phyloP scores from a whole-genome alignment of 2,113 vertebrate genomes.

The Beaufortia kweichowensis region DNA sequence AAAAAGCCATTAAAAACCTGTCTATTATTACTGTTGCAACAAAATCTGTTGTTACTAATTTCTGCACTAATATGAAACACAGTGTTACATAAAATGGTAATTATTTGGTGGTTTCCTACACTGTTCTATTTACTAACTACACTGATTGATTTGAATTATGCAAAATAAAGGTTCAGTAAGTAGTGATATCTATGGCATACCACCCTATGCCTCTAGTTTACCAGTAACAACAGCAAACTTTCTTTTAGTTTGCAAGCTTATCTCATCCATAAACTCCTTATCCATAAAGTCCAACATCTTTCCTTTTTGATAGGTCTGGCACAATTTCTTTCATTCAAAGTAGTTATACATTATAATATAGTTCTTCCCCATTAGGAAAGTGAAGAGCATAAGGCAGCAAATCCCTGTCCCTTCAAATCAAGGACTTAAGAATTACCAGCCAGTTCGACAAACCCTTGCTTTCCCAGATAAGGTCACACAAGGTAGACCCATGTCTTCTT shows the following conservation, averaged over 20 bases:
- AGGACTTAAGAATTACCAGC: slow-evolving; percentile 69
- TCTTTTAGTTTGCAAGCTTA: background rate
- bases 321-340: background rate
- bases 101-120: background rate
- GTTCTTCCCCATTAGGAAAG: too few relatives aligned
- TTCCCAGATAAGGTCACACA: slow-evolving; percentile 54
- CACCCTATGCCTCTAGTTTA: background rate
- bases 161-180: too few relatives aligned
- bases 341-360: background rate
- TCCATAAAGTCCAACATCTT: background rate
- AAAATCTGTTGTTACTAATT: background rate
- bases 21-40: background rate
- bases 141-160: background rate
- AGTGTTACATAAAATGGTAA: background rate
- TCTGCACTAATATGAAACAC: slow-evolving; percentile 8
- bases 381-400: slow-evolving; percentile 56
- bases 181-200: background rate
- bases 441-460: slow-evolving; percentile 40
- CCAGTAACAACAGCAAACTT: background rate
- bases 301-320: too few relatives aligned
- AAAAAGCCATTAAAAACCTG: background rate
- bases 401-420: slow-evolving; percentile 65
- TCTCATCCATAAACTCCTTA: background rate
- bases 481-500: background rate
- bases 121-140: too few relatives aligned